Evolutionary conservation across 2,888 invertebrate genomes (phyloP).

Genomic region (Leptothorax acervorum): DNA sequence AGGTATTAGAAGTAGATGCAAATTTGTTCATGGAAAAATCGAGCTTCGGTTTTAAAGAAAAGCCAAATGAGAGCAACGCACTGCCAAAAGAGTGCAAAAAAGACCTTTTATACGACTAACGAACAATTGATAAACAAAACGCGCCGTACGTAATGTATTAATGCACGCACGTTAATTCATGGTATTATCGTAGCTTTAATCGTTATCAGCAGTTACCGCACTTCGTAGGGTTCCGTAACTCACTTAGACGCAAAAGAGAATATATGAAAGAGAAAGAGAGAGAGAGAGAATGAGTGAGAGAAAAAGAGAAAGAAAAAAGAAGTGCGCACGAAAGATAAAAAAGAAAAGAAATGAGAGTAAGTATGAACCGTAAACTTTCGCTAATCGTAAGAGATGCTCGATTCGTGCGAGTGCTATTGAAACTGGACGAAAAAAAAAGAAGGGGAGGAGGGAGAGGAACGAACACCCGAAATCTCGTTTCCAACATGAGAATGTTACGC

Average conservation of each 20-base stretch:
- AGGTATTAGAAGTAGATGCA: constrained; percentile 15
- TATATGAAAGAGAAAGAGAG: constrained; percentile 5
- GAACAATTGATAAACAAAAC: constrained; percentile 70
- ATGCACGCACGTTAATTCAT: constrained; percentile 84
- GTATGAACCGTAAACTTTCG: constrained; percentile 31
- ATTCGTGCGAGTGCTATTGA: constrained; percentile 36
- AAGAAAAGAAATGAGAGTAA: constrained; percentile 26
- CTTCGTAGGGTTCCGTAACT: constrained; percentile 83
- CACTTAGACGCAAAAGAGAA: constrained; percentile 75
- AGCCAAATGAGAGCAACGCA: constrained; percentile 36
- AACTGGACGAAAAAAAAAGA: constrained; percentile 5
- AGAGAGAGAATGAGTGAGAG: background rate
- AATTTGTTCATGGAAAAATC: constrained; percentile 36
- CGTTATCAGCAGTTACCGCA: constrained; percentile 84
- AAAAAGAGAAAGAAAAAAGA: constrained; percentile 22
- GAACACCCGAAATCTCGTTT: constrained; percentile 21
- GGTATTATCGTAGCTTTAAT: constrained; percentile 84
- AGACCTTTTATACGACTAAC: constrained; percentile 73
- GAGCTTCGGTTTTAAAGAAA: constrained; percentile 35
- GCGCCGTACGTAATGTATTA: constrained; percentile 79
- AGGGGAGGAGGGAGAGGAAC: constrained; percentile 8
- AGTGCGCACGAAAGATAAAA: constrained; percentile 3
- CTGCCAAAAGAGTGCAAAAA: constrained; percentile 53
- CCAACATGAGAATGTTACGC: constrained; percentile 43
- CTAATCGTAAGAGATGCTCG: constrained; percentile 58